Conservation (phyloP, 2,888 invertebrate genomes). For the Erebia aethiops region DNA sequence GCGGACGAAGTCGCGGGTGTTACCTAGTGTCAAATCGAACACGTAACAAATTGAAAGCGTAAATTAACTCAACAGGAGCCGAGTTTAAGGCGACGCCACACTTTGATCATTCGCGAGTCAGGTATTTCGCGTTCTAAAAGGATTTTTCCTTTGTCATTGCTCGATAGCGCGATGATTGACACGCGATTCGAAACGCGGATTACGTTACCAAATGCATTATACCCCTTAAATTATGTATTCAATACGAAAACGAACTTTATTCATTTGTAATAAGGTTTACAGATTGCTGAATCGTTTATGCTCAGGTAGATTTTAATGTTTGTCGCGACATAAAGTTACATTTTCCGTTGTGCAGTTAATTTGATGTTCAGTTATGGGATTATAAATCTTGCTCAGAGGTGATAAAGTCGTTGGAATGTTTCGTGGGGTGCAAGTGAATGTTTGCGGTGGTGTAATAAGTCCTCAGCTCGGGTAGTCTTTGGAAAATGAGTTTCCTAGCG, state of each 20-base stretch:
- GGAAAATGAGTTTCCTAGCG: conserved; percentile 81
- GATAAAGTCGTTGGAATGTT: conserved; percentile 7
- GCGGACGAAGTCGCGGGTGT: too few species aligned
- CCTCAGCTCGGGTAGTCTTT: conserved; percentile 71
- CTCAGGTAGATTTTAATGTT: conserved; percentile 39
- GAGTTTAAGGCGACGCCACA: conserved; percentile 63
- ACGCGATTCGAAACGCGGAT: conserved; percentile 71
- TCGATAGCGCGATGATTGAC: conserved; percentile 77
- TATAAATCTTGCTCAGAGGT: conserved; percentile 41
- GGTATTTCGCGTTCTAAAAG: conserved; percentile 66
- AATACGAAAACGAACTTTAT: conserved; percentile 41
- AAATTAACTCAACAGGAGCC: conserved; percentile 76
- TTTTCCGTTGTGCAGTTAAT: conserved; percentile 23
- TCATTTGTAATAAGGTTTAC: conserved; percentile 18
- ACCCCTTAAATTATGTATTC: not conserved
- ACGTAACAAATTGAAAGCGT: conserved; percentile 27
- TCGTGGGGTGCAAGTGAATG: conserved; percentile 29
- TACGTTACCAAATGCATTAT: conserved; percentile 51
- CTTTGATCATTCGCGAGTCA: conserved; percentile 71
- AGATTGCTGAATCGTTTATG: conserved; percentile 23
- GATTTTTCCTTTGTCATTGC: conserved; percentile 79
- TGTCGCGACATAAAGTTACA: conserved; percentile 45
- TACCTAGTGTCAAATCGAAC: conserved; percentile 18
- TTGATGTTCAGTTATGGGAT: conserved; percentile 34
- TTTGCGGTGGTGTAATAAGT: conserved; percentile 68